These are phyloP conservation scores for Toxotes jaculatrix DNA, from an alignment of 2,113 vertebrate genomes.

Conservation along the genomic window DNA sequence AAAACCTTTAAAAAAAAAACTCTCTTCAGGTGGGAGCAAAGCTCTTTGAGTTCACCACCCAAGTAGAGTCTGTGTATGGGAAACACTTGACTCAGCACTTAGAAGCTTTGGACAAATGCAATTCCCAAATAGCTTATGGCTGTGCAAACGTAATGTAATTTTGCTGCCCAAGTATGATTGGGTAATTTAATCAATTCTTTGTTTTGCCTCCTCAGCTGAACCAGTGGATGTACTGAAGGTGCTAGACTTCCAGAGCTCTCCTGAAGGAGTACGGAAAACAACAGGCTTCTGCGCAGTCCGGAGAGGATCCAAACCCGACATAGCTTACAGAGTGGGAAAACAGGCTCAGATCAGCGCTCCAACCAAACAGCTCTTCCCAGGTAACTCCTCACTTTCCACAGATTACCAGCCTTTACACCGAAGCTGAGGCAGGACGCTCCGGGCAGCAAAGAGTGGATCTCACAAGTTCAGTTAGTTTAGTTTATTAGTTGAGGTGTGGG, in stretches of 20 bases:
- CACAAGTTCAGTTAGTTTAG: too few species aligned
- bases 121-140: background rate
- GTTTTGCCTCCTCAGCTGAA: slow-evolving; percentile 86
- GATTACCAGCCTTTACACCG: background rate
- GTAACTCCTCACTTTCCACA: slow-evolving; percentile 75
- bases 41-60: background rate
- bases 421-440: background rate
- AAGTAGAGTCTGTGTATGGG: background rate
- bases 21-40: background rate
- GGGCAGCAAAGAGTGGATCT: slow-evolving; percentile 1
- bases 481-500: background rate
- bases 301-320: slow-evolving; percentile 92
- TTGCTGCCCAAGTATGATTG: background rate
- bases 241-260: slow-evolving; percentile 94
- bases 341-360: slow-evolving; percentile 93
- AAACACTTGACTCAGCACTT: background rate
- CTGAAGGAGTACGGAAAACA: slow-evolving; percentile 93
- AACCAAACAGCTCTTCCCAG: slow-evolving; percentile 95
- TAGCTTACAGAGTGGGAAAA: slow-evolving; percentile 93
- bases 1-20: background rate
- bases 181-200: background rate
- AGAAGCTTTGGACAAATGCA: background rate
- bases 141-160: background rate
- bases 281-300: slow-evolving; percentile 92
- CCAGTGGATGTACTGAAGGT: slow-evolving; percentile 95